These are phyloP conservation scores for Phragmatobia fuliginosa DNA, from an alignment of 2,888 invertebrate genomes.

Conservation along the genomic window DNA sequence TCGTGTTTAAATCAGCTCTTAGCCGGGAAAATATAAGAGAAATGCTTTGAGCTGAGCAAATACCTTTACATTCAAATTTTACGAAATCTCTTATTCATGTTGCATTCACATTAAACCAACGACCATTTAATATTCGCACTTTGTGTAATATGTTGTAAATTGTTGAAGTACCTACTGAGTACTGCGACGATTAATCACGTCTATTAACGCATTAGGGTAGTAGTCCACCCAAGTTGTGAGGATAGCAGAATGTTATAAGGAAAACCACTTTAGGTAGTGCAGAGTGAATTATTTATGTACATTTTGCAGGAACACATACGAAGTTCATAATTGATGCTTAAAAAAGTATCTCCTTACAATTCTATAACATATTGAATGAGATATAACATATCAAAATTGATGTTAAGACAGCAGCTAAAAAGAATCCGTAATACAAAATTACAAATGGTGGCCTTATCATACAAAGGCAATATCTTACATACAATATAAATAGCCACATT, in stretches of 20 bases:
- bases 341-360: background rate
- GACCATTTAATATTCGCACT: conserved; percentile 41
- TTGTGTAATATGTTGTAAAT: conserved; percentile 39
- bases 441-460: no score
- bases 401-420: background rate
- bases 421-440: no score
- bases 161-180: conserved; percentile 31
- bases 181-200: conserved; percentile 41
- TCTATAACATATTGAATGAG: background rate
- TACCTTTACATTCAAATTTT: background rate
- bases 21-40: background rate
- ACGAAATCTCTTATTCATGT: conserved; percentile 5
- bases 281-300: background rate
- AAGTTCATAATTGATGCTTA: background rate
- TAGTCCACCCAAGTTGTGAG: conserved; percentile 9
- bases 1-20: background rate
- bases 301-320: background rate
- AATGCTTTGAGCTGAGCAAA: no score
- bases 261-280: background rate
- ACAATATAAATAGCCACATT: no score
- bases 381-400: background rate
- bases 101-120: conserved; percentile 13
- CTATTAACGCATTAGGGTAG: conserved; percentile 29
- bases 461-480: no score
- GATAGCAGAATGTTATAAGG: background rate